Evolutionary conservation across 2,888 invertebrate species (phyloP), one percentile per base, ranked within the genome.

Genomic region (Brachyopa scutellaris): DNA sequence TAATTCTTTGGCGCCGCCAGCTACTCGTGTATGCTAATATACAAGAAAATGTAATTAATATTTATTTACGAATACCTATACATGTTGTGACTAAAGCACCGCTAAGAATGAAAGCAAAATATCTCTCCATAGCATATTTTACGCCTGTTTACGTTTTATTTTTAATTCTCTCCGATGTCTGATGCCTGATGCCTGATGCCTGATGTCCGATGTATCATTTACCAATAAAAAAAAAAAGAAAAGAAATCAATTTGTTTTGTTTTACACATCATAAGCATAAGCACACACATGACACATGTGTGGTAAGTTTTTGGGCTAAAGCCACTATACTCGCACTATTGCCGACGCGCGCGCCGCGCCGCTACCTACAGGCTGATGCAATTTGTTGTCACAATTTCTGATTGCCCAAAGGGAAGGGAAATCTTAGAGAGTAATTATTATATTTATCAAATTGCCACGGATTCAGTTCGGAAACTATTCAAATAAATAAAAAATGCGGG

Each of bases 321-420:
- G n/a, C n/a, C n/a, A n/a, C n/a, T n/a, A n/a, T n/a, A n/a, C 55
- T 55, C 45, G 8, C 31, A 29, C 40, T 19, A 21, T 2, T 19
- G 1, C 5, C 36, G 47, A n/a, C 23, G 23, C 13, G n/a, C n/a
- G n/a, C n/a, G n/a, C 42, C 7, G 3, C 26, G 15, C 7, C 7
- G 36, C 40, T 47, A 40, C 53, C 51, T 42, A n/a, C n/a, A 69
- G 61, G 69, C 76, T 77, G 76, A 77, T 77, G 76, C 61, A 77
- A 77, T 77, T 69, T 55, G 47, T 47, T 21, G 53, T 62, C 45
- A 55, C 31, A 31, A 77, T 77, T 76, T 76, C 76, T 74, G 51
- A 29, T 49, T 51, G 21, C 17, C 47, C n/a, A 7, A 42, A 59
- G 31, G 33, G 36, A 69, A 61, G 33, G 13, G 23, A 66, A 57